Conservation (phyloP, 2,888 invertebrate genomes). For the Drosophila paracracens region DNA sequence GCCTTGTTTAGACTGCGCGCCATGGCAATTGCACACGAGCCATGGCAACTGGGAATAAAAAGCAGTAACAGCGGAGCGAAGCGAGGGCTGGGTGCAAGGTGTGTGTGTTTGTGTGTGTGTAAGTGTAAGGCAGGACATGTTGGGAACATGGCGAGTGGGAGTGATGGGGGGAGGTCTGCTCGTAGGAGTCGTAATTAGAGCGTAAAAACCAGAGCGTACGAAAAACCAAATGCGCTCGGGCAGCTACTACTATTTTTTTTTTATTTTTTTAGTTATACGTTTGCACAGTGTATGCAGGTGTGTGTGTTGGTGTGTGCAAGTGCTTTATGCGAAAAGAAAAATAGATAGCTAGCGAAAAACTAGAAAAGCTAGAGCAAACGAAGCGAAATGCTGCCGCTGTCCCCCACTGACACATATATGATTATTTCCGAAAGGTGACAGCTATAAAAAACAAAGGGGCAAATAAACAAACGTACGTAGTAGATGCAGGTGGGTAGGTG, state of each 20-base stretch:
- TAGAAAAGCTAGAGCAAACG: conserved; percentile 79
- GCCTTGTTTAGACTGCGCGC: conserved; percentile 78
- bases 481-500: conserved; percentile 1
- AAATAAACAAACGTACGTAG: conserved; percentile 43
- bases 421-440: conserved; percentile 82
- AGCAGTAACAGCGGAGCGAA: conserved; percentile 45
- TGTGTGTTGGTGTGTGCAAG: conserved; percentile 45
- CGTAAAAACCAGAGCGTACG: conserved; percentile 84
- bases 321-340: conserved; percentile 78
- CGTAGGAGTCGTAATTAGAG: conserved; percentile 83
- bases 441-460: conserved; percentile 68
- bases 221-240: conserved; percentile 77
- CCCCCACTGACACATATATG: conserved; percentile 78
- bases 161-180: conserved; percentile 24
- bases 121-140: conserved; percentile 17
- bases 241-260: conserved; percentile 70
- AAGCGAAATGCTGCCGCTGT: conserved; percentile 70
- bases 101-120: conserved; percentile 4
- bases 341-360: conserved; percentile 76
- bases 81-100: not conserved
- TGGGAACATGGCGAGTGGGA: not conserved
- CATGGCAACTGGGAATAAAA: conserved; percentile 50
- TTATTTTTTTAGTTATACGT: conserved; percentile 33
- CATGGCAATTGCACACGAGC: conserved; percentile 76
- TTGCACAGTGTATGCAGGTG: conserved; percentile 42